Percentiles rank a stretch among this genome's conserved stretches.
Evolutionary conservation across 2,113 vertebrate species (phyloP).

Genomic region (Lamprologus tigripictilis): DNA sequence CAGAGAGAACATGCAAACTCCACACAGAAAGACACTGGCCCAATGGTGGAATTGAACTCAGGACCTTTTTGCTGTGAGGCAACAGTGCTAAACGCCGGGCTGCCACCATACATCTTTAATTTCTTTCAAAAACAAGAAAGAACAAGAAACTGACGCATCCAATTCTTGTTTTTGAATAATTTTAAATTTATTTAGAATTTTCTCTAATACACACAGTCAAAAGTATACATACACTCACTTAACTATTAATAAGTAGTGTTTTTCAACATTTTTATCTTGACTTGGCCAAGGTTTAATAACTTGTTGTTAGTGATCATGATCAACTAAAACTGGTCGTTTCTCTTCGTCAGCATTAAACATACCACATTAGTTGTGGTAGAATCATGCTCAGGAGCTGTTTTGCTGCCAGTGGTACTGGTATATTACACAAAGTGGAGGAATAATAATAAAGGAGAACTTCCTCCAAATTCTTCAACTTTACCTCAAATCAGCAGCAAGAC

Average conservation of each 20-base stretch:
- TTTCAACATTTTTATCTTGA: neutral
- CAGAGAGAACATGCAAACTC: neutral
- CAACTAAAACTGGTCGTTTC: neutral
- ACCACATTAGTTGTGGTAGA: neutral
- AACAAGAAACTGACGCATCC: fast-evolving
- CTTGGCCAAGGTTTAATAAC: neutral
- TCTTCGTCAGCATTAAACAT: fast-evolving
- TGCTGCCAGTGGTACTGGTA: neutral
- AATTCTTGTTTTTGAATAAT: neutral
- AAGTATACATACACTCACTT: neutral
- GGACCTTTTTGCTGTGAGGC: neutral
- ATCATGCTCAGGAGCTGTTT: neutral
- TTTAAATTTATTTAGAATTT: neutral
- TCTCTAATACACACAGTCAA: neutral
- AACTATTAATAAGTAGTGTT: neutral
- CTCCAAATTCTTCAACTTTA: neutral
- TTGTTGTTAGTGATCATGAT: neutral
- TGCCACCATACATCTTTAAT: neutral
- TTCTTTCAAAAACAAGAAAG: neutral
- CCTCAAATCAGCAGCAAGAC: neutral
- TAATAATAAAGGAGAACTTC: neutral
- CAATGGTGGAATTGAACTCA: neutral
- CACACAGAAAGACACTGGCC: neutral
- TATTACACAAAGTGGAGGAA: neutral
- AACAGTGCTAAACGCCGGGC: fast-evolving